A percentile compares a stretch with the other conserved stretches of the same genome.
These are phyloP conservation scores for Sarcophaga variegata DNA, from an alignment of 2,888 invertebrate species.

Conservation along the genomic window DNA sequence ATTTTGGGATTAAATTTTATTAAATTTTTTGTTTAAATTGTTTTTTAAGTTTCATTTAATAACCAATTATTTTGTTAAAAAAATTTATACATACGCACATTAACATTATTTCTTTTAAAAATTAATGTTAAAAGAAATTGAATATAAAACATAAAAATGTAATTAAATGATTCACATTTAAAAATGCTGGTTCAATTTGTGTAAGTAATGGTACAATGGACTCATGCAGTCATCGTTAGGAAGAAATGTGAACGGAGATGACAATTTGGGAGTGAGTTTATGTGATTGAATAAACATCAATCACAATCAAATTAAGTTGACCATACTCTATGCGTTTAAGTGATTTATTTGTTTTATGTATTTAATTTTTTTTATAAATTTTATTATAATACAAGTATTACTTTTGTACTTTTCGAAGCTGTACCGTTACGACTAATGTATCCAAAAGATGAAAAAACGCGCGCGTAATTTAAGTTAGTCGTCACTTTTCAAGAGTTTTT, in stretches of 20 bases:
- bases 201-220: background rate
- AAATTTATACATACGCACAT: slow-evolving; percentile 1
- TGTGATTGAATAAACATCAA: background rate
- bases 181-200: background rate
- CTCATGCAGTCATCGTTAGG: background rate
- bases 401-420: background rate
- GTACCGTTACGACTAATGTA: slow-evolving; percentile 7
- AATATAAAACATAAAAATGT: background rate
- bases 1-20: background rate
- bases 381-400: background rate
- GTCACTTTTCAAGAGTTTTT: slow-evolving; percentile 3
- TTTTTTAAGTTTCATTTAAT: background rate
- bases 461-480: slow-evolving; percentile 51
- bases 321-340: background rate
- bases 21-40: background rate
- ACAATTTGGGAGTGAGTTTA: no score
- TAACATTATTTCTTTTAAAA: background rate
- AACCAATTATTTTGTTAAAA: background rate
- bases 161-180: background rate
- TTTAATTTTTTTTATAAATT: background rate
- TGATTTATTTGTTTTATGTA: background rate
- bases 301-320: background rate
- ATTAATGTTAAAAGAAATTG: background rate
- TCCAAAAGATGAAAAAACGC: slow-evolving; percentile 9
- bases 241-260: background rate